Base-by-base conservation (phyloP, 2,113 vertebrate genomes). In the Telmatochromis brichardi region DNA sequence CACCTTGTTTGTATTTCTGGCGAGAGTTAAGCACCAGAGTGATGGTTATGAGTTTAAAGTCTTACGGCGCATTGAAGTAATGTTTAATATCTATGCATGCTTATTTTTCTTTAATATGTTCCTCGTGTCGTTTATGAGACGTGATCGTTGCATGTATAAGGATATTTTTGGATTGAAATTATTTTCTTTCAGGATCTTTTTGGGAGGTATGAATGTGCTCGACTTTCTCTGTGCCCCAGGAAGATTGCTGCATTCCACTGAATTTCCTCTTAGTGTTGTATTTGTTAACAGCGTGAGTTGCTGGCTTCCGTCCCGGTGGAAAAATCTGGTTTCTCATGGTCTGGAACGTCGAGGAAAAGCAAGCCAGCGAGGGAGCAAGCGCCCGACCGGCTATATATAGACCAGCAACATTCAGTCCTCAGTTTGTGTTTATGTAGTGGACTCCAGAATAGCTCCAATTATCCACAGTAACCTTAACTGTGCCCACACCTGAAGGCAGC, bases 301-400 rank as follows among this genome's bases (percentile, higher is more conserved):
- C 83, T 94, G 88, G 91, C 92, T 53, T 63, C 80, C 54, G 86
- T 91, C 92, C 88, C 82, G 31, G 86, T 89, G 92, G 87, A 92
- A 93, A 94, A 93, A 90, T 91, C 55, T 83, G 55, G 85, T 93
- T 94, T 95, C 93, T 91, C 85, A 65, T 91, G 94, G 92, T 94
- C 83, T 91, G 73, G 94, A 95, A 92, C 88, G 17, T 88, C 90
- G 80, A 91, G 91, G 93, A 94, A 87, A 93, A 90, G 82, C 80
- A 71, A 89, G 60, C 33, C 33, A 65, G 60, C 6, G 10, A 65
- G 60, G 60, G 33, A 65, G 60, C 19, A 1, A 21, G 87, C 78
- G 76, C 79, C 88, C 87, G 93, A 89, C 91, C 81, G 83, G 87
- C 93, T 96, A 97, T 95, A 95, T 95, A 95, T 96, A 96, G 94